phyloP scores from a whole-genome alignment of 1,140 invertebrate genomes.

The Conopomorpha cramerella region DNA sequence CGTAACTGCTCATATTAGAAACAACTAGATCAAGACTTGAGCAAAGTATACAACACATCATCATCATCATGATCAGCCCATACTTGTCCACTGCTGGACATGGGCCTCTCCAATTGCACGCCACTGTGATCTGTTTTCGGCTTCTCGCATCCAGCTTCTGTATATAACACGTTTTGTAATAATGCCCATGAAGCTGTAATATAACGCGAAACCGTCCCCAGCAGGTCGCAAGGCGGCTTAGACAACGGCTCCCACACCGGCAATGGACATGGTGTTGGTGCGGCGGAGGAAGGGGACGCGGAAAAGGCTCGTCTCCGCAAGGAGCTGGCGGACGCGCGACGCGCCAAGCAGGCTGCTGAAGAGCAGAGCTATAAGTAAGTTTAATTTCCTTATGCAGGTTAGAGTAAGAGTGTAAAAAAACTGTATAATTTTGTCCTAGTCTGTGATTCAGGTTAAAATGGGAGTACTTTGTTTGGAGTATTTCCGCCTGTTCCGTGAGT shows the following conservation, averaged over 20 bases:
- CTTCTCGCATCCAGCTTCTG: not conserved
- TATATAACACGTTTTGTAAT: not conserved
- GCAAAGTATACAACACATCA: too few species aligned
- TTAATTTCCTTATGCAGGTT: too few species aligned
- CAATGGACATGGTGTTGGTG: slow-evolving; percentile 27
- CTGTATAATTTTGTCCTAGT: not conserved
- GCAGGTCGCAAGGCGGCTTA: slow-evolving; percentile 21
- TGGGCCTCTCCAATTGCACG: too few species aligned
- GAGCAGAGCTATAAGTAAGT: slow-evolving; percentile 51
- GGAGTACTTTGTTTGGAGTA: too few species aligned
- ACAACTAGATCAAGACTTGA: not conserved
- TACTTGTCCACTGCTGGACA: too few species aligned
- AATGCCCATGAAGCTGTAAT: not conserved
- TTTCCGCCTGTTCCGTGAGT: too few species aligned
- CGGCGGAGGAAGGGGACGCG: slow-evolving; percentile 31
- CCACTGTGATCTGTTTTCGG: not conserved
- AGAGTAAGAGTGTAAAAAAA: not conserved
- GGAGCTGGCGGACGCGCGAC: slow-evolving; percentile 37
- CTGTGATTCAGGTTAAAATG: not conserved
- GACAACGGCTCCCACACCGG: too few species aligned
- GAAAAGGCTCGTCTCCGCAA: slow-evolving; percentile 39
- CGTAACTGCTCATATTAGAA: not conserved
- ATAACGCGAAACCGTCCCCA: slow-evolving; percentile 3
- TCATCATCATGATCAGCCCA: too few species aligned
- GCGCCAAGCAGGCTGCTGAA: slow-evolving; percentile 38